A percentile compares a stretch with the other conserved stretches of the same genome.
Evolutionary conservation across 2,113 vertebrate species (phyloP).

Genomic region (Agelaius tricolor): DNA sequence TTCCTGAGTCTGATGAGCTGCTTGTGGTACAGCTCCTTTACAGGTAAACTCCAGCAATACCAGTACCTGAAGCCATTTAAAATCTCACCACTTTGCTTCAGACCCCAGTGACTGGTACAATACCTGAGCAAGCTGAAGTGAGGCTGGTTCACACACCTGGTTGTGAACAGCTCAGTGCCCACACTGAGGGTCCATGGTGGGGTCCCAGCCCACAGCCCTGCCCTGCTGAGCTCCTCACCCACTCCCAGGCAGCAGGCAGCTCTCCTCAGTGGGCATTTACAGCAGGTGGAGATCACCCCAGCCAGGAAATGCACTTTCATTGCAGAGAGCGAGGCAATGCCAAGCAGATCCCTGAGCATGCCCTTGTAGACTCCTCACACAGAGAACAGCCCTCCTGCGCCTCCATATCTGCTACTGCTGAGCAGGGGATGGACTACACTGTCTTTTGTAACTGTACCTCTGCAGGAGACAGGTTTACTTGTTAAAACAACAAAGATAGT

Average conservation of each 20-base stretch:
- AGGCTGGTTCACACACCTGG: neutral
- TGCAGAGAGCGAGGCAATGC: neutral
- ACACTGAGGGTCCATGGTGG: neutral
- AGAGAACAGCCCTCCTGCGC: neutral
- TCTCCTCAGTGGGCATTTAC: neutral
- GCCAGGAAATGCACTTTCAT: neutral
- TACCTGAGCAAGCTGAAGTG: neutral
- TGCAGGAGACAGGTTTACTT: neutral
- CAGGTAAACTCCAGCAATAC: neutral
- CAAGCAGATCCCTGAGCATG: neutral
- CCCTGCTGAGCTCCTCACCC: neutral
- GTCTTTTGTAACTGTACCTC: neutral
- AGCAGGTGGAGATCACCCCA: neutral
- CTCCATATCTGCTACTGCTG: neutral
- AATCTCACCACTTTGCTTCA: neutral
- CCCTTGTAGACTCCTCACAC: neutral
- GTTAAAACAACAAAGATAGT: neutral
- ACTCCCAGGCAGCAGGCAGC: neutral
- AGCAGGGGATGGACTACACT: neutral
- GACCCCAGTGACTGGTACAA: neutral
- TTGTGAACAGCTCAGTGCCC: neutral
- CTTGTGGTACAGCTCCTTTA: neutral
- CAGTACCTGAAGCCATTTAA: neutral
- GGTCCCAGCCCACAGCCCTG: fast-evolving
- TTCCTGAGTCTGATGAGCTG: neutral